Percentiles rank a stretch among this genome's conserved stretches.
phyloP scores from a whole-genome alignment of 1,140 invertebrate species.

The Anastatus disparis region DNA sequence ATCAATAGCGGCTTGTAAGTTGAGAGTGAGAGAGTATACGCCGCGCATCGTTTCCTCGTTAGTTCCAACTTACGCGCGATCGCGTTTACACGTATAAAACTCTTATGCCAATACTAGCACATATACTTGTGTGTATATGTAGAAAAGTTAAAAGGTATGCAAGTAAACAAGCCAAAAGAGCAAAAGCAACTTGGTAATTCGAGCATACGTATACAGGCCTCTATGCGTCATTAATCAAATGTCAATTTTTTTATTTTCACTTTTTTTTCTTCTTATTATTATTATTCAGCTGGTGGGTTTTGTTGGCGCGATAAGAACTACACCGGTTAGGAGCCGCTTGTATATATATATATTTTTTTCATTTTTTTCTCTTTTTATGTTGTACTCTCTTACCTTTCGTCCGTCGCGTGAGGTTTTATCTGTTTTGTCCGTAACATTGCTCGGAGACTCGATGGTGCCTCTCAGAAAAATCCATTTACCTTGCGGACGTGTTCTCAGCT shows the following conservation, averaged over 20 bases:
- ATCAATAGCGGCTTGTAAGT: slow-evolving; percentile 48
- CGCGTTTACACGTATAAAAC: background rate
- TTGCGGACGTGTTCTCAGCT: slow-evolving; percentile 23
- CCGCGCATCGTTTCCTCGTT: slow-evolving; percentile 31
- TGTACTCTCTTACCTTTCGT: background rate
- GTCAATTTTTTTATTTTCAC: slow-evolving; percentile 1
- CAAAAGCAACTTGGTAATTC: slow-evolving; percentile 10
- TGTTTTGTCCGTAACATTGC: slow-evolving; percentile 14
- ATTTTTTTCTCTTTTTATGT: no score
- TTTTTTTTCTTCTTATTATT: background rate
- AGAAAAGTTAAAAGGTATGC: no score
- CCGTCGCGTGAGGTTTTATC: slow-evolving; percentile 21
- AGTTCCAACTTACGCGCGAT: slow-evolving; percentile 3
- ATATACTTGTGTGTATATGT: no score
- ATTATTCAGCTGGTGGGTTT: slow-evolving; percentile 10
- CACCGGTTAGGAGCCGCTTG: slow-evolving; percentile 21
- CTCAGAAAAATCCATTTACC: slow-evolving; percentile 25
- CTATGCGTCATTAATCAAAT: slow-evolving; percentile 29
- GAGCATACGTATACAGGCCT: background rate
- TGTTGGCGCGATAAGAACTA: slow-evolving; percentile 31
- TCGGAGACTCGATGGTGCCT: slow-evolving; percentile 1
- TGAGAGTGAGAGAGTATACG: slow-evolving; percentile 21
- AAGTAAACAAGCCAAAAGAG: no score
- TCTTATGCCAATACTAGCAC: no score
- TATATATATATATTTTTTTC: no score